Conservation (phyloP, 2,888 invertebrate genomes). For the Deroplatys truncata region DNA sequence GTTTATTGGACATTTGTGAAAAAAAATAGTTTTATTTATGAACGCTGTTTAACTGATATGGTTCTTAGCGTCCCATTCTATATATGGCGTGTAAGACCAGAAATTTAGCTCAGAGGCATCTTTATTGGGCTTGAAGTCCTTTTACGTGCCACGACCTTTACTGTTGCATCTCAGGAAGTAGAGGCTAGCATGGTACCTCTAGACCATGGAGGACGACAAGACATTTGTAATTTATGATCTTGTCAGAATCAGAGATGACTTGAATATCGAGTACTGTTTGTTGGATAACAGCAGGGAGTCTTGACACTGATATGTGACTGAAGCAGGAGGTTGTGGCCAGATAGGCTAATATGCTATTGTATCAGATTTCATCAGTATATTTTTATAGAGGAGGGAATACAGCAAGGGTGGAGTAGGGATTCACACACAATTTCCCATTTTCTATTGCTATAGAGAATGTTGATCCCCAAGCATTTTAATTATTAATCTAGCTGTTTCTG, state of each 20-base stretch:
- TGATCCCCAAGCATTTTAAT: not conserved
- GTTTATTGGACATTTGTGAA: no score
- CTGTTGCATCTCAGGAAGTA: no score
- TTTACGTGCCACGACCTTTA: no score
- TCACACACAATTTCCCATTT: conserved; percentile 16
- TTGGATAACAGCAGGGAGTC: not conserved
- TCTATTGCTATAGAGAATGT: not conserved
- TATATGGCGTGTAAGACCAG: no score
- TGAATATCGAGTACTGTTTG: not conserved
- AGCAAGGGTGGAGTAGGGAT: conserved; percentile 4
- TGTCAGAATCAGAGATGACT: not conserved
- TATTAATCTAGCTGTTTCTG: not conserved
- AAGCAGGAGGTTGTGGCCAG: not conserved
- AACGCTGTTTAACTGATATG: no score
- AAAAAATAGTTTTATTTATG: no score
- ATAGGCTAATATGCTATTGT: not conserved
- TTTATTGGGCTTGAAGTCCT: no score
- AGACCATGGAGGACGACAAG: no score
- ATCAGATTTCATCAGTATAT: not conserved
- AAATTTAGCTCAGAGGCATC: no score
- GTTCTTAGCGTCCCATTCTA: no score
- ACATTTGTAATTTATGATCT: no score
- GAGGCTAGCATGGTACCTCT: no score
- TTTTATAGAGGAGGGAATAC: not conserved
- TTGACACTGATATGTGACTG: not conserved